Conservation (phyloP, 2,888 invertebrate genomes). For the Oxycera nigricornis region DNA sequence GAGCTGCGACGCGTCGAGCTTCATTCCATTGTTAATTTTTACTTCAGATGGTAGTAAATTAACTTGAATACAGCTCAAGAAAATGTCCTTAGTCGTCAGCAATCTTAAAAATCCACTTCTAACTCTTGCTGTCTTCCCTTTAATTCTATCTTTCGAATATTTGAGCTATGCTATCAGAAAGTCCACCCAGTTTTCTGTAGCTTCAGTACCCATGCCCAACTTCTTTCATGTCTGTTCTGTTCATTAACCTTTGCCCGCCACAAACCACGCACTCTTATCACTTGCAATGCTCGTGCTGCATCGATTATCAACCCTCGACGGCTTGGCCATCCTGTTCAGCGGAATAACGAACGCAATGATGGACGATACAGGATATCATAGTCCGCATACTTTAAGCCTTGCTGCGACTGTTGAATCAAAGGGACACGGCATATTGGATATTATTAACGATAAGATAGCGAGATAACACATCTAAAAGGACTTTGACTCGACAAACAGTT, state of each 20-base stretch:
- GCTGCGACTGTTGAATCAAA: not conserved
- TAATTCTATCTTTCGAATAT: too few relatives aligned
- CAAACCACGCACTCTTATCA: not conserved
- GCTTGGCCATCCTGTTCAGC: not conserved
- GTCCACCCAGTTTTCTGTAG: not conserved
- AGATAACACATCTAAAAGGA: not conserved
- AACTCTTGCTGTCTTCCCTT: too few relatives aligned
- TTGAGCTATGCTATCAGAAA: too few relatives aligned
- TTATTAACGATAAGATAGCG: not conserved
- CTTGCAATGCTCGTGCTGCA: not conserved
- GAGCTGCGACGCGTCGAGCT: too few relatives aligned
- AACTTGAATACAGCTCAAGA: too few relatives aligned
- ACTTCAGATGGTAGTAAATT: too few relatives aligned
- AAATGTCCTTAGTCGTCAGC: too few relatives aligned
- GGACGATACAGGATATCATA: not conserved
- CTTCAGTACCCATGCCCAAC: not conserved
- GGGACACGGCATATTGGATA: not conserved
- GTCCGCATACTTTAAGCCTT: not conserved
- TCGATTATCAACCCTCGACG: not conserved
- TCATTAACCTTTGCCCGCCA: not conserved
- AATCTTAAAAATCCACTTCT: too few relatives aligned
- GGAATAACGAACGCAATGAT: not conserved
- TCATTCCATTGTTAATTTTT: too few relatives aligned
- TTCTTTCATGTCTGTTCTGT: not conserved
- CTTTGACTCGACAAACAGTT: conserved; percentile 5